phyloP scores from a whole-genome alignment of 2,113 vertebrate genomes.

The Fulmarus glacialis region DNA sequence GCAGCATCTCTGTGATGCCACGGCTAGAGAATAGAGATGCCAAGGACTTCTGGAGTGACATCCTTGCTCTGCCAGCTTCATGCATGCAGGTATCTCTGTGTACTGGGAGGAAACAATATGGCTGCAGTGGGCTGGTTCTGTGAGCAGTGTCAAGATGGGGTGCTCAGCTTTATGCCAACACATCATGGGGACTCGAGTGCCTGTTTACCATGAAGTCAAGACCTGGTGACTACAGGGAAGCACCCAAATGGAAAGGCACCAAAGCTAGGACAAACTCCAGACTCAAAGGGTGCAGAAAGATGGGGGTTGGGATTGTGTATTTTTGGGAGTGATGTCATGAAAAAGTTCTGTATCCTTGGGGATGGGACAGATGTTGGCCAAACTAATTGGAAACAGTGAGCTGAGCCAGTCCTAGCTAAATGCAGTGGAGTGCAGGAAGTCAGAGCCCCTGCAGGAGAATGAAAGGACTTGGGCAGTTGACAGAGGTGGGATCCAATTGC shows the following conservation, averaged over 20 bases:
- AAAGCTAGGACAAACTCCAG: background rate
- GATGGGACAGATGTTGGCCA: background rate
- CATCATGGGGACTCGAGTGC: background rate
- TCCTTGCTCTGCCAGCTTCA: background rate
- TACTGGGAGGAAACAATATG: accelerated
- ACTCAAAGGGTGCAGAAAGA: background rate
- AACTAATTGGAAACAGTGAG: slow-evolving; percentile 1
- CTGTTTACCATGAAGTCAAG: background rate
- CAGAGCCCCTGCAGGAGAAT: background rate
- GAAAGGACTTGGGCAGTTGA: background rate
- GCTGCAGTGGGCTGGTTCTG: background rate
- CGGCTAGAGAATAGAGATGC: background rate
- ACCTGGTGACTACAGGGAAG: background rate
- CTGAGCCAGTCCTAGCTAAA: background rate
- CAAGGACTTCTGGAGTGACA: background rate
- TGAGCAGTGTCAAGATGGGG: background rate
- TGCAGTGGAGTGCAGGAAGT: background rate
- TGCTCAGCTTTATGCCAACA: background rate
- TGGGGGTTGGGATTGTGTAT: background rate
- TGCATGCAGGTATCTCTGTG: background rate
- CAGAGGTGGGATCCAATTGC: background rate
- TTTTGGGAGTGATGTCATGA: slow-evolving; percentile 19
- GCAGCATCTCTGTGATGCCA: background rate
- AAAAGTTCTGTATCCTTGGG: background rate
- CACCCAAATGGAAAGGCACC: background rate